Evolutionary conservation across 2,888 invertebrate genomes (phyloP).

Genomic region (Pardosa pseudoannulata): DNA sequence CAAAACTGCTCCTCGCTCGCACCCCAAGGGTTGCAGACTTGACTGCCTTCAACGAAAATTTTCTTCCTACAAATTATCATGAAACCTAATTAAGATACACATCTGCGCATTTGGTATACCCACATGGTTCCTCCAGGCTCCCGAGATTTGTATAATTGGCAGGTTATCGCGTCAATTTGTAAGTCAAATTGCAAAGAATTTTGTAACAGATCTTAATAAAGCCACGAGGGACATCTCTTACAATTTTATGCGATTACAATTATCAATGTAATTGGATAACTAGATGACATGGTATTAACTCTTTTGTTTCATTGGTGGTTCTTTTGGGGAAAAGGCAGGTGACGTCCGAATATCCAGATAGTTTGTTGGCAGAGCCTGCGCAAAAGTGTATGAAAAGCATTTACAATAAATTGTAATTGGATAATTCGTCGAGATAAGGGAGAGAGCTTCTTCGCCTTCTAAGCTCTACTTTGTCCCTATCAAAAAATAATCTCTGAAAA

Average conservation of each 20-base stretch:
- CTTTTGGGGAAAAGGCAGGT: background rate
- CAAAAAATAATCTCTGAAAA: constrained; percentile 10
- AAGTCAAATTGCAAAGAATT: constrained; percentile 15
- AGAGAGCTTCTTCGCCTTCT: background rate
- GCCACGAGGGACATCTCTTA: background rate
- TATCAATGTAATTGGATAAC: constrained; percentile 2
- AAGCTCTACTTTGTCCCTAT: background rate
- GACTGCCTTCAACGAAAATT: background rate
- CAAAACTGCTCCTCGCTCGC: background rate
- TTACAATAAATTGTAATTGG: background rate
- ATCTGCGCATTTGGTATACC: background rate
- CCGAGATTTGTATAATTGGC: background rate
- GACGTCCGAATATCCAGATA: background rate
- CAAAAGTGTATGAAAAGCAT: background rate
- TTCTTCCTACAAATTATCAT: background rate
- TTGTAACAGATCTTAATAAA: constrained; percentile 15
- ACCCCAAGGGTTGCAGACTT: background rate
- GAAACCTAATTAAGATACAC: background rate
- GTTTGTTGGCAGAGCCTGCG: background rate
- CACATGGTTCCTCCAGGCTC: background rate
- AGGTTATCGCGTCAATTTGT: constrained; percentile 11
- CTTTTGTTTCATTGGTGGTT: background rate
- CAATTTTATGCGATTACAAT: constrained; percentile 7
- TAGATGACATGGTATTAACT: background rate
- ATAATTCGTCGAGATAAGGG: background rate